Percentiles rank a stretch among this genome's conserved stretches.
phyloP scores from a whole-genome alignment of 1,140 invertebrate genomes.

The Ridgeia piscesae region DNA sequence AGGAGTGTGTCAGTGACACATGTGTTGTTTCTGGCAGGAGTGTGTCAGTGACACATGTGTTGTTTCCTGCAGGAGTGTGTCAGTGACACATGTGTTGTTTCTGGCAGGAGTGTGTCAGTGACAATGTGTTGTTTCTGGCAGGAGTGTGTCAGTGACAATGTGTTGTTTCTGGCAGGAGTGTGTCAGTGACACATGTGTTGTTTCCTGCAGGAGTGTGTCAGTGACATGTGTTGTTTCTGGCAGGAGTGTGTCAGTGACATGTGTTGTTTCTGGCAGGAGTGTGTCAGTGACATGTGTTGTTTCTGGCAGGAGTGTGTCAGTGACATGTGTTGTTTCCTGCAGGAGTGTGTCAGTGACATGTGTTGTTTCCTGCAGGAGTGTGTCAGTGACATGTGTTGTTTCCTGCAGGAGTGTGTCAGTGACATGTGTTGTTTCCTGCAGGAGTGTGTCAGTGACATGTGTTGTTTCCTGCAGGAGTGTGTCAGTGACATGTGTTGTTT shows the following conservation, averaged over 20 bases:
- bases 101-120: conserved; percentile 63
- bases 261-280: conserved; percentile 42
- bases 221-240: conserved; percentile 58
- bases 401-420: conserved; percentile 62
- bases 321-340: conserved; percentile 9
- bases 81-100: conserved; percentile 60
- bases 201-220: conserved; percentile 60
- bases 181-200: neutral
- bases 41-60: conserved; percentile 65
- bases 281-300: conserved; percentile 72
- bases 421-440: conserved; percentile 58
- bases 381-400: conserved; percentile 64
- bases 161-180: too few species aligned
- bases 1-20: conserved; percentile 67
- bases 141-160: conserved; percentile 71
- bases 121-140: conserved; percentile 61
- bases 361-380: conserved; percentile 44
- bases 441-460: conserved; percentile 66
- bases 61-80: conserved; percentile 59
- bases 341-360: conserved; percentile 67
- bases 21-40: conserved; percentile 39
- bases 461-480: conserved; percentile 46
- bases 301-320: too few species aligned
- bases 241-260: conserved; percentile 67
- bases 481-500: conserved; percentile 64